Evolutionary conservation across 2,888 invertebrate species (phyloP), one percentile per base, ranked within the genome.

Genomic region (Willowsia nigromaculata): DNA sequence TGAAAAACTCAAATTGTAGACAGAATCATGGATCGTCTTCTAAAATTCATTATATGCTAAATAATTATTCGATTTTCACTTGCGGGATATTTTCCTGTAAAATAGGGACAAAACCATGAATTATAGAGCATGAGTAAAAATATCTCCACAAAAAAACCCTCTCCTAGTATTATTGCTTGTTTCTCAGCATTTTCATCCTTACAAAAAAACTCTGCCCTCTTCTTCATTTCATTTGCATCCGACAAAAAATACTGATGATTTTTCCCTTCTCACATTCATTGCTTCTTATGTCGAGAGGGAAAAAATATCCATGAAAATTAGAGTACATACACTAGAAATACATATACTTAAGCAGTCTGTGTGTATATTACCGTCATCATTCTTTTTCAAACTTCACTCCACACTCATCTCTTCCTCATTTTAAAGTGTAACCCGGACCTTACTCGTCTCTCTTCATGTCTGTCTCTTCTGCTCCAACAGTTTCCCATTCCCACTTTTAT

Each of bases 171-270:
- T 43, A 74, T 74, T 59, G 85, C 78, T 86, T 43, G 30, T 33
- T 56, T 37, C 76, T 56, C 37, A 37, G 40, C 13, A 22, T 53
- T 78, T 76, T 80, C 71, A 37, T 81, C 82, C 65, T 62, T 22
- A 22, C 25, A 25, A 56, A 22, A 25, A 22, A 27, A 15, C 30
- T 76, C 78, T 43, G 74, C 82, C 85, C 56, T 88, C 74, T 74
- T 85, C 76, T 90, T 80, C 90, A 90, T 90, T 89, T 90, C 85
- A 91, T 91, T 91, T 91, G 91, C 91, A 91, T 91, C 88, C 82
- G 80, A 88, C 78, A 90, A 91, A 91, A 88, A 91, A 91, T 71
- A 88, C 82, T 90, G 85, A 89, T 90, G 88, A 90, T 91, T 91
- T 91, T 90, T 65, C 56, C 88, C 80, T 65, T 80, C 86, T 80